A percentile compares a stretch with the other conserved stretches of the same genome.
Evolutionary conservation across 2,797 vertebrate species (phyloP).

Genomic region (Hirundo rustica): DNA sequence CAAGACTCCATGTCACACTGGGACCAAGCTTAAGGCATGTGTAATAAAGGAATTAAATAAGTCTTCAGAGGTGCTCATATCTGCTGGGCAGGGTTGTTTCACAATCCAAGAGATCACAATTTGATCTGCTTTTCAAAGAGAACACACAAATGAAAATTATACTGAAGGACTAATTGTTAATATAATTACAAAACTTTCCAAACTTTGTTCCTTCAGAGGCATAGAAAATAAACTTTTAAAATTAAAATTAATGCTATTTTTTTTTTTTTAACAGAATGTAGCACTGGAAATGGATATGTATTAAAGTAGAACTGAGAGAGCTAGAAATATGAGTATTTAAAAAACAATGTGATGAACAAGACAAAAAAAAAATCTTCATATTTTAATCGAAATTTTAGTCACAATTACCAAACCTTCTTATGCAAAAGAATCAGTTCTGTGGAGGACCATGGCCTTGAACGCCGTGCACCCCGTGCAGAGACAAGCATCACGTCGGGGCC

Average conservation of each 20-base stretch:
- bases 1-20: neutral
- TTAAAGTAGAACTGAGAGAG: neutral
- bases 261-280: neutral
- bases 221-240: neutral
- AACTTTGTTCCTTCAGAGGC: neutral
- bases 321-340: neutral
- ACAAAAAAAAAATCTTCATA: neutral
- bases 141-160: neutral
- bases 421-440: neutral
- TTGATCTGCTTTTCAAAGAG: neutral
- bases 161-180: neutral
- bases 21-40: neutral
- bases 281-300: neutral
- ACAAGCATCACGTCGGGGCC: neutral
- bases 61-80: neutral
- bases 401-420: neutral
- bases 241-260: neutral
- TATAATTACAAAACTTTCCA: neutral
- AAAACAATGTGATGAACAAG: neutral
- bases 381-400: neutral
- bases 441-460: neutral
- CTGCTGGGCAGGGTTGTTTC: neutral
- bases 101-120: neutral
- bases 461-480: rapidly evolving
- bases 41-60: neutral